phyloP scores from a whole-genome alignment of 2,888 invertebrate genomes.

The Argyra leucocephala region DNA sequence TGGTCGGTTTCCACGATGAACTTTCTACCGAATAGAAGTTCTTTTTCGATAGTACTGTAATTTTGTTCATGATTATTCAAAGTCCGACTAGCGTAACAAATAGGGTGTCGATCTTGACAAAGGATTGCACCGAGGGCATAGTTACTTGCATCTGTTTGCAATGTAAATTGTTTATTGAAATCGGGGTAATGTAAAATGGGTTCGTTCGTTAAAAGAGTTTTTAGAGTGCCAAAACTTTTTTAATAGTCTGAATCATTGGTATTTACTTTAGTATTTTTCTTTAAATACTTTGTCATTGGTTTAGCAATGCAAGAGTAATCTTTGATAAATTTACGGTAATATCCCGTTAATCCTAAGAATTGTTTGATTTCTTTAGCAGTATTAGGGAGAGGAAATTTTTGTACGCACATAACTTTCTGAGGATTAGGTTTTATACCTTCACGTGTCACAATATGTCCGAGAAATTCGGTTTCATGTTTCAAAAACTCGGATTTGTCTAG shows the following conservation, averaged over 20 bases:
- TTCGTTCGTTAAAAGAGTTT: slow-evolving; percentile 11
- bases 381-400: slow-evolving; percentile 22
- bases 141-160: slow-evolving; percentile 30
- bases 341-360: slow-evolving; percentile 20
- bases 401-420: slow-evolving; percentile 20
- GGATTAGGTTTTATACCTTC: slow-evolving; percentile 26
- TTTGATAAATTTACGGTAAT: slow-evolving; percentile 30
- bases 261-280: slow-evolving; percentile 18
- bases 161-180: slow-evolving; percentile 25
- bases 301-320: slow-evolving; percentile 31
- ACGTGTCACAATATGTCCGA: slow-evolving; percentile 27
- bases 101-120: slow-evolving; percentile 27
- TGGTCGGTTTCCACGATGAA: slow-evolving; percentile 32
- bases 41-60: slow-evolving; percentile 29
- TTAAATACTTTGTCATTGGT: slow-evolving; percentile 14
- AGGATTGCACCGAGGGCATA: slow-evolving; percentile 28
- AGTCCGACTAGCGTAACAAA: slow-evolving; percentile 29
- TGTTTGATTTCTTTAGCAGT: slow-evolving; percentile 21
- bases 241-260: slow-evolving; percentile 15
- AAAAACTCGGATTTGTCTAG: slow-evolving; percentile 23
- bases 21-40: slow-evolving; percentile 27
- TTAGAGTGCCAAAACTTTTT: slow-evolving; percentile 13
- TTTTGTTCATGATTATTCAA: slow-evolving; percentile 27
- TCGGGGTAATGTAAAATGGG: slow-evolving; percentile 19
- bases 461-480: slow-evolving; percentile 23